Evolutionary conservation across 2,797 vertebrate genomes (phyloP), one percentile per base, ranked within the genome.

Genomic region (Hybognathus amarus): DNA sequence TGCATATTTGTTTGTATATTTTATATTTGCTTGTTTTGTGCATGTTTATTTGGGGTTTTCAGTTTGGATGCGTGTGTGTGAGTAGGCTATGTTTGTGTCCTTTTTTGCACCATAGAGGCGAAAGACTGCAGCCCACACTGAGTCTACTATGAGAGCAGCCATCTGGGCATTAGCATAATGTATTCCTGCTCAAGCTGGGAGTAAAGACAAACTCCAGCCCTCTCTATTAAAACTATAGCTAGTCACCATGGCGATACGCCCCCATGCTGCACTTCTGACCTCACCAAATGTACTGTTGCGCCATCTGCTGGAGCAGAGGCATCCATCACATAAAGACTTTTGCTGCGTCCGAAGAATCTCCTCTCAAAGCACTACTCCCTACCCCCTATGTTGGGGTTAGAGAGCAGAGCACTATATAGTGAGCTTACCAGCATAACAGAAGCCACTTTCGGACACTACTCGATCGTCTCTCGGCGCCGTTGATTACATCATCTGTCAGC

Each of bases 91-190:
- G 74, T 38, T 40, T 71, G 74, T 50, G 68, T 42, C 61, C 15
- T 45, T 64, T 50, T 85, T 59, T 61, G 73, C 68, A 79, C 66
- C 71, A 42, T 66, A 36, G 68, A 75, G 33, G n/a, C 24, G 38
- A 77, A 59, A 80, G 76, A 78, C 68, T 68, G 66, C 73, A 68
- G 77, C 84, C 86, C 82, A 85, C 77, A 20, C 84, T 82, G 64
- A 88, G 79, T 88, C 79, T 86, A 64, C 59, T 87, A 79, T 82
- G 59, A 85, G 86, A 91, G 90, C 86, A 90, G 86, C 92, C 94
- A 92, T 93, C 92, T 93, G 92, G 80, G 87, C 64, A 92, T 94
- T 92, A 92, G 73, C 91, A 93, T 94, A 92, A 93, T 91, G 89
- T 92, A 93, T 94, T 94, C 89, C 92, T 82, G 81, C 77, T 88